Base-by-base conservation (phyloP, 2,797 vertebrate genomes). In the Acipenser oxyrinchus region DNA sequence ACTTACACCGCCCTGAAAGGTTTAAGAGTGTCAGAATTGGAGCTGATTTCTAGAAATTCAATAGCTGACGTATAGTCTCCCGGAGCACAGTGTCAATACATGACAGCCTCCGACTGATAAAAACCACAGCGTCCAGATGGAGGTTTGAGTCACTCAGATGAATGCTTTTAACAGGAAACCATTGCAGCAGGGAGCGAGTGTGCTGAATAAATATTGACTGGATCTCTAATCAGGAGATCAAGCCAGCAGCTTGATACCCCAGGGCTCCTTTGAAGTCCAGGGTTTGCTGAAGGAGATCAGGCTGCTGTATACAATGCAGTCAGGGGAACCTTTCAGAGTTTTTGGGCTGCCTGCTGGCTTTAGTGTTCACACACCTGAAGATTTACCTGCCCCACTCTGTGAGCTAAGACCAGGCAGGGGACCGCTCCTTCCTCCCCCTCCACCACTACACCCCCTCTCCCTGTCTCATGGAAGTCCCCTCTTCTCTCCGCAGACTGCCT, bases 401-500 rank as follows among this genome's bases (percentile, higher is more conserved):
- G n/a, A 10, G 10, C 53, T 10, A 13, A 10, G 53, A 13, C 10
- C n/a, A 13, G 53, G 6, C 10, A 4, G 53, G 4, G 10, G 10
- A 13, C 53, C 53, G 10, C 53, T 57, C n/a, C 53, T 13, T 57
- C 53, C 53, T 57, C 53, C 10, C 23, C 59, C 8, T 13, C 53
- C n/a, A 10, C 53, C n/a, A 10, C 53, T 57, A 10, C 53, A 4
- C 53, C n/a, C n/a, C 53, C 53, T 57, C 53, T 37, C 37, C 37
- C 37, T 37, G 37, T 37, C 37, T 37, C 37, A 37, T 37, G 37
- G 37, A 37, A 37, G 37, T 37, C 37, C 37, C 13, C 1, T 2
- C 7, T 57, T 77, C 63, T 59, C 0, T 37, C n/a, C 66, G 0
- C 81, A 96, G 95, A 98, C 68, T 98, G 96, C 77, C 93, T 99